These are phyloP conservation scores for Mormyrus hasselquistii DNA, from an alignment of 2,797 vertebrate species.

Conservation along the genomic window DNA sequence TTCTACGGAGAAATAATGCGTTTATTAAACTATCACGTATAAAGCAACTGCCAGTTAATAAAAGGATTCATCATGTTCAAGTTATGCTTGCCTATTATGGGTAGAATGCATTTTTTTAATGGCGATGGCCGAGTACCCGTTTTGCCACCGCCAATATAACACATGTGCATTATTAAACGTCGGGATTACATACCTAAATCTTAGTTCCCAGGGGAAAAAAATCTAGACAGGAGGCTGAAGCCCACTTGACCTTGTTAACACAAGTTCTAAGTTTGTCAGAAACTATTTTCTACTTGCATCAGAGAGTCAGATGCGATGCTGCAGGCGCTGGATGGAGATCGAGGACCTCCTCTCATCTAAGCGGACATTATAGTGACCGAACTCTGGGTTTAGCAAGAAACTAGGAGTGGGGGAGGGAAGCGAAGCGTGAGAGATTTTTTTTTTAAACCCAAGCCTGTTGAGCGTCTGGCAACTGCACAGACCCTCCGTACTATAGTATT, in stretches of 20 bases:
- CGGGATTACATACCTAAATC: background rate
- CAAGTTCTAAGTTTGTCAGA: slow-evolving; percentile 33
- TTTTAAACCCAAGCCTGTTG: slow-evolving; percentile 14
- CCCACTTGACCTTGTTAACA: slow-evolving; percentile 15
- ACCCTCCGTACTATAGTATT: slow-evolving; percentile 13
- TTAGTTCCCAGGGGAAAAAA: background rate
- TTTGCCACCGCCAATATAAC: background rate
- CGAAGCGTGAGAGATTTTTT: slow-evolving; percentile 17
- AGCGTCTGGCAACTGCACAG: slow-evolving; percentile 18
- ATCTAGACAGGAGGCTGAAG: background rate
- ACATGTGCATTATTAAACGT: background rate
- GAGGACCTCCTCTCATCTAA: slow-evolving; percentile 16
- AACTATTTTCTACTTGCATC: slow-evolving; percentile 52
- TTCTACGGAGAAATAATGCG: slow-evolving; percentile 25
- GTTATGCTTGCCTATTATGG: background rate
- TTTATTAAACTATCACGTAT: slow-evolving; percentile 13
- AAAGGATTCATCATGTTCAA: background rate
- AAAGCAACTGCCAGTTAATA: background rate
- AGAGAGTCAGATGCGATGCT: slow-evolving; percentile 36
- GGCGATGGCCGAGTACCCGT: background rate
- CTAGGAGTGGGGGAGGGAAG: slow-evolving; percentile 12
- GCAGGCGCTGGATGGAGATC: slow-evolving; percentile 19
- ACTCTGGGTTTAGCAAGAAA: background rate
- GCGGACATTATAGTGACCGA: slow-evolving; percentile 20
- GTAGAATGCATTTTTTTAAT: background rate